A percentile compares a stretch with the other conserved stretches of the same genome.
Evolutionary conservation across 2,797 vertebrate species (phyloP).

Genomic region (Molossus alvarezi): DNA sequence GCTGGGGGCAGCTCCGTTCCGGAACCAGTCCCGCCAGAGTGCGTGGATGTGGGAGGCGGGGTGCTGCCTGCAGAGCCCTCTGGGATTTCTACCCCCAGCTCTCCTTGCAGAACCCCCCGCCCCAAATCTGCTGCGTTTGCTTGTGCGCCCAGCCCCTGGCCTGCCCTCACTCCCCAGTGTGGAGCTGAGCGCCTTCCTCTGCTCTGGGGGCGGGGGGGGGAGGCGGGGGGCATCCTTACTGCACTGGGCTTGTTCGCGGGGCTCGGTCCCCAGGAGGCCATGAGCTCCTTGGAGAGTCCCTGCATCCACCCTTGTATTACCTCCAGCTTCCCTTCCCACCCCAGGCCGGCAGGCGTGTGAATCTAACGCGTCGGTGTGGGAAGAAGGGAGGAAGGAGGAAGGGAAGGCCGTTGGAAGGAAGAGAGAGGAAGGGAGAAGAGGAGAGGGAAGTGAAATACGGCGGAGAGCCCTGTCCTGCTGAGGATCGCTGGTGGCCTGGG

Average conservation of each 20-base stretch:
- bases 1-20: neutral
- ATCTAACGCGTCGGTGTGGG: neutral
- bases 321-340: neutral
- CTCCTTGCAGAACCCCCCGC: neutral
- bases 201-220: neutral
- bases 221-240: neutral
- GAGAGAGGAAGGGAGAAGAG: too few relatives aligned
- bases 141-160: neutral
- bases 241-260: neutral
- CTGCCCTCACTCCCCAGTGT: fast-evolving
- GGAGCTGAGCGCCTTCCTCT: neutral
- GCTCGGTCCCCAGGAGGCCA: fast-evolving
- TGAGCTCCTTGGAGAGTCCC: neutral
- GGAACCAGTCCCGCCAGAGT: neutral
- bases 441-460: too few relatives aligned
- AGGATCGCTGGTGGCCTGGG: neutral
- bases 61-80: neutral
- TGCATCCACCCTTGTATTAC: neutral
- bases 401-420: too few relatives aligned
- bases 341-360: neutral
- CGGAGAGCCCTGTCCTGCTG: neutral
- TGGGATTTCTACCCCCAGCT: neutral
- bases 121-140: neutral
- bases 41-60: neutral
- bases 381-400: neutral